phyloP scores from a whole-genome alignment of 2,888 invertebrate genomes.

The Meiosimyza decipiens region DNA sequence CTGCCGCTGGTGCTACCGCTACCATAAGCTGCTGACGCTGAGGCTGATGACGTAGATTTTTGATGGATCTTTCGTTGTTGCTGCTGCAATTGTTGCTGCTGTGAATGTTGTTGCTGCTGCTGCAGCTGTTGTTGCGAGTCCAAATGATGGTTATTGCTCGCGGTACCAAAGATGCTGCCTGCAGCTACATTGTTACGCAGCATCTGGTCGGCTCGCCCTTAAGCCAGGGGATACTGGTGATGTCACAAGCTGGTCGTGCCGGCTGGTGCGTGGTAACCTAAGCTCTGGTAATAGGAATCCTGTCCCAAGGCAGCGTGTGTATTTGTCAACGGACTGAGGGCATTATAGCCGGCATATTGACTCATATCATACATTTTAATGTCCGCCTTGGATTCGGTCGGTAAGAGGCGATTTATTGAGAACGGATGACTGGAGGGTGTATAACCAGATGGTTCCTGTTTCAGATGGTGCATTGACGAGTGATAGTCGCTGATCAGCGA shows the following conservation, averaged over 20 bases:
- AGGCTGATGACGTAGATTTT: constrained; percentile 24
- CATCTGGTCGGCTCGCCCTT: constrained; percentile 70
- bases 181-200: constrained; percentile 55
- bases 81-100: constrained; percentile 29
- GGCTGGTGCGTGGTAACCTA: constrained; percentile 78
- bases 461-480: constrained; percentile 74
- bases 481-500: constrained; percentile 73
- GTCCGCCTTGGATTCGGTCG: constrained; percentile 88
- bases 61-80: constrained; percentile 53
- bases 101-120: constrained; percentile 48
- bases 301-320: constrained; percentile 74
- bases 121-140: constrained; percentile 37
- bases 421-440: constrained; percentile 91
- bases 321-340: constrained; percentile 73
- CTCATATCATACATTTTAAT: constrained; percentile 92
- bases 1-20: constrained; percentile 49
- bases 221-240: constrained; percentile 84
- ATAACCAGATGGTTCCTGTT: constrained; percentile 82
- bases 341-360: constrained; percentile 73
- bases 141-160: constrained; percentile 35
- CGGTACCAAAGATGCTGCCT: constrained; percentile 43
- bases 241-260: constrained; percentile 91
- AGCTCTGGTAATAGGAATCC: constrained; percentile 86
- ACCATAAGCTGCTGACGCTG: constrained; percentile 32
- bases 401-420: constrained; percentile 92